These are phyloP conservation scores for Cranoglanis bouderius DNA, from an alignment of 2,113 vertebrate species.

Conservation along the genomic window DNA sequence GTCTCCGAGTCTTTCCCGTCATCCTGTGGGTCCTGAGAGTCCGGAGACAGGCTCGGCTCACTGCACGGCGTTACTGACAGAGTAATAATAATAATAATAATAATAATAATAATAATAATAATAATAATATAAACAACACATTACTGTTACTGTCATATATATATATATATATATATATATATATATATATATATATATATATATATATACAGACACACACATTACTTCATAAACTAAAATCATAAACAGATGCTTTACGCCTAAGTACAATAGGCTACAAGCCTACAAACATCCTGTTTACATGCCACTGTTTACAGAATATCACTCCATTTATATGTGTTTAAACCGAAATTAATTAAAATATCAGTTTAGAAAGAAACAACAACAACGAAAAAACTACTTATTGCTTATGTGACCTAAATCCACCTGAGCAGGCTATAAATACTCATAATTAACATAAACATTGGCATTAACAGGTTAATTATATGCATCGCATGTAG, in stretches of 20 bases:
- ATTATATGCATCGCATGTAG: background rate
- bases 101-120: background rate
- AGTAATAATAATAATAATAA: background rate
- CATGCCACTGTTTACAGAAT: background rate
- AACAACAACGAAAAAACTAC: too few relatives aligned
- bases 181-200: too few relatives aligned
- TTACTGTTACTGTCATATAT: too few relatives aligned
- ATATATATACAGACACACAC: too few relatives aligned
- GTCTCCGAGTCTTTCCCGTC: constrained; percentile 94
- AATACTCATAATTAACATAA: background rate
- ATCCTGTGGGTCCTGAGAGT: constrained; percentile 95
- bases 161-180: too few relatives aligned
- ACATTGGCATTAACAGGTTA: background rate
- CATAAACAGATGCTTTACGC: background rate
- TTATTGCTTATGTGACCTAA: background rate
- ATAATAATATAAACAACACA: too few relatives aligned
- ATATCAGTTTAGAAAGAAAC: background rate
- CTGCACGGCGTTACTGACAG: constrained; percentile 90
- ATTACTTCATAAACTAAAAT: background rate
- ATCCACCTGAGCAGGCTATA: background rate
- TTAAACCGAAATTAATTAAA: background rate
- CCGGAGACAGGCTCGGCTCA: constrained; percentile 96
- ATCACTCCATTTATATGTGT: background rate
- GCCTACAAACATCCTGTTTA: background rate
- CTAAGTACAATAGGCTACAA: background rate